These are phyloP conservation scores for Umimayanthus kanabou DNA, from an alignment of 92 coral and sea anemone genomes.

Conservation along the genomic window DNA sequence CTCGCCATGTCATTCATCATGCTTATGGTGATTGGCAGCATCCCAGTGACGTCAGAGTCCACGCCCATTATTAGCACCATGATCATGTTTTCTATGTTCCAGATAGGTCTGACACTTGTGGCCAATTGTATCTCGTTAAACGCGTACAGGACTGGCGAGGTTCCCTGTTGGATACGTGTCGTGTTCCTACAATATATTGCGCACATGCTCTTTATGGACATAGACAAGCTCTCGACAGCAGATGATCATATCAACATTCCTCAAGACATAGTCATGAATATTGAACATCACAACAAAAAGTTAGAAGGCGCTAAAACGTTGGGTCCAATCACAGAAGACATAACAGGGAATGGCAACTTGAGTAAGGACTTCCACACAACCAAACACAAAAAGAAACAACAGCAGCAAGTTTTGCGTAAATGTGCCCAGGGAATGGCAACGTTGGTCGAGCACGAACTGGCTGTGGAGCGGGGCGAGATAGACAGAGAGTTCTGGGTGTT, in stretches of 20 bases:
- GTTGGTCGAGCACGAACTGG: conserved; percentile 52
- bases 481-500: conserved; percentile 79
- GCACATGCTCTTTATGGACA: conserved; percentile 59
- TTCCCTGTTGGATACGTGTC: conserved; percentile 78
- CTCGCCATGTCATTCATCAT: conserved; percentile 89
- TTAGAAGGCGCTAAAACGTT: neutral
- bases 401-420: neutral
- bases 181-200: conserved; percentile 72
- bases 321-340: neutral
- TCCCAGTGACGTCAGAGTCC: conserved; percentile 89
- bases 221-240: neutral
- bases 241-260: conserved; percentile 1
- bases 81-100: conserved; percentile 70
- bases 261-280: neutral
- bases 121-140: conserved; percentile 78
- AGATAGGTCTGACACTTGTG: conserved; percentile 67
- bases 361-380: neutral
- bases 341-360: neutral
- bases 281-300: neutral
- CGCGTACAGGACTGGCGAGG: conserved; percentile 63
- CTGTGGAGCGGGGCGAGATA: conserved; percentile 42
- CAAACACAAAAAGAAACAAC: neutral
- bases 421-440: conserved; percentile 63
- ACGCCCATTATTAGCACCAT: conserved; percentile 75
- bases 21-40: conserved; percentile 72